Evolutionary conservation across 1,140 invertebrate species (phyloP), one percentile per base, ranked within the genome.

Genomic region (Drosophila leontia): DNA sequence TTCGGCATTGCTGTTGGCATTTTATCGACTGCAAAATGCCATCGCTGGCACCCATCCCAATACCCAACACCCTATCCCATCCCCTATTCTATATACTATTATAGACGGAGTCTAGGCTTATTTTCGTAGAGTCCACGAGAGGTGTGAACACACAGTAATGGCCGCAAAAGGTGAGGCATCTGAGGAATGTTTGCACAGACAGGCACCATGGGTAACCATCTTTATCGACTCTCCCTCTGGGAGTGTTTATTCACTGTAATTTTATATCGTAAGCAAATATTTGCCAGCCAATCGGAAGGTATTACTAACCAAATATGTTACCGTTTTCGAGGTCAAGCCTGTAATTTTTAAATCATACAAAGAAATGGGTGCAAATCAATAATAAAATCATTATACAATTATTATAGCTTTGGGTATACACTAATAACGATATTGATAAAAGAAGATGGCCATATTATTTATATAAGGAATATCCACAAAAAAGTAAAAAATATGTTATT

Each of bases 11-110:
- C 82, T 61, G 63, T 69, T 85, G 79, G 78, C 78, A 65, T 80
- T 84, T 84, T 72, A 80, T 84, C 72, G 72, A 77, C 78, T 86
- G 82, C 64, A 78, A 82, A 82, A 57, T 81, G 63, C 78, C 72
- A 84, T 58, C 67, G 19, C 39, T 72, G 69, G 69, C 67, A 72
- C 17, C 48, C 53, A 32, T 71, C 60, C 19, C 61, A 37, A 5
- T 11, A 19, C 41, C 50, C 11, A 50, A 32, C 45, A 15, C 47
- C 12, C 17, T 3, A 23, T 23, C 17, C 23, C 32, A 23, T 23
- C 17, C 23, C 32, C 17, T 17, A n/a, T 17, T 9, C 41, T n/a
- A 42, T 41, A 41, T 57, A 13, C 9, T 48, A 48, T 48, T 48
- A 57, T 34, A 29, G 42, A 7, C 44, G 13, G 7, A 17, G 67